Base-by-base conservation (phyloP, 2,113 vertebrate species). In the Dolichallabes microphthalmus region DNA sequence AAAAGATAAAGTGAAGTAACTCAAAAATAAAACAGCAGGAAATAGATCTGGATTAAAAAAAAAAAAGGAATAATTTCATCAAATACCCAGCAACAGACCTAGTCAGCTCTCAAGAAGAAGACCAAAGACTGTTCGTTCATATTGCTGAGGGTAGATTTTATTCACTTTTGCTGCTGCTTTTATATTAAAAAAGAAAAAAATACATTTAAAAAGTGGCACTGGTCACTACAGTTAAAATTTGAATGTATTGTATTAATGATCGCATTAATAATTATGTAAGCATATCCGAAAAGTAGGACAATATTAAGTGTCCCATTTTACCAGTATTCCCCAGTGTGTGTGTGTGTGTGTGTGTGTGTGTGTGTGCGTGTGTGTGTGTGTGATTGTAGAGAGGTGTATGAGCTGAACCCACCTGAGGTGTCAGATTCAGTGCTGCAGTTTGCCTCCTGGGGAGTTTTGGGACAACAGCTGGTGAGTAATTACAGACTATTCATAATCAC, bases 321-420 rank as follows among this genome's bases (percentile, higher is more conserved):
- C 45, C 45, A 45, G 45, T 45, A 45, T 45, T 45, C 45, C 45
- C 45, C 45, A 45, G 45, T 45, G 45, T 45, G 45, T 45, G 30
- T 3, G 20, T 61, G 57, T 75, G 86, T 78, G 68, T 39, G 11
- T 74, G 63, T 77, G 63, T 80, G 60, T 57, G 35, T 85, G 83
- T 76, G 27, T 82, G 63, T 82, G 19, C 71, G 61, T 80, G 55
- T 83, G 19, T 82, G 35, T 82, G 30, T 89, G 13, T 85, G 63
- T 87, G 8, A 77, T 93, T 94, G 84, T 93, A 99, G 98, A 93
- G 97, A 98, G 94, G 97, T 99, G 91, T 95, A 93, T 92, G 97
- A 99, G 96, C 91, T 99, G 92, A 99, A 99, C 91, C 97, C 98
- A 85, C 98, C 98, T 9, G 98, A 99, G 92, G 98, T 99, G 80